Base-by-base conservation (phyloP, 2,797 vertebrate species). In the Xenopus petersii region DNA sequence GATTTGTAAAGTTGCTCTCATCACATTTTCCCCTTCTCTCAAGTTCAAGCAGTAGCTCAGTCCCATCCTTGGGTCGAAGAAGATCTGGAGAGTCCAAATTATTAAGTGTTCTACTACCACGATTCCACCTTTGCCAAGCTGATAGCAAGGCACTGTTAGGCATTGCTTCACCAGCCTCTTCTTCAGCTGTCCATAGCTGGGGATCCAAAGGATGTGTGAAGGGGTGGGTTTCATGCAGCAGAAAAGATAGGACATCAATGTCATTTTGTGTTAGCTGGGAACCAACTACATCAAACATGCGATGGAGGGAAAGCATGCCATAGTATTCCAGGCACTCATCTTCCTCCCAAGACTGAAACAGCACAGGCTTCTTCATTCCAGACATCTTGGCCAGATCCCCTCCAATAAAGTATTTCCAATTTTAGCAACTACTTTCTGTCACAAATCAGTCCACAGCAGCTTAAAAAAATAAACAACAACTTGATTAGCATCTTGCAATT, bases 301-400 rank as follows among this genome's bases (percentile, higher is more conserved):
- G 93, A 73, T 96, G 94, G 74, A 96, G 91, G 26, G 95, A 95
- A 77, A 94, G 82, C 94, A 95, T 93, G 78, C 93, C 93, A 74
- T 96, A 95, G 81, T 94, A 95, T 79, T 90, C 92, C 46, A 94
- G 83, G 81, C 93, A 95, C 66, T 94, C 93, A 0, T 93, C 94
- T 87, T 96, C 95, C 79, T 95, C 94, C 94, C 94, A 96, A 81
- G 85, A 80, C 55, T 90, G 84, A 7, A 87, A 87, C 68, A 89
- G 77, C 3, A 79, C 79, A 15, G 82, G 79, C 72, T 81, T 83
- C 75, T 82, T 80, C 9, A 80, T 73, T 12, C 84, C 67, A 33
- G 89, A 87, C 93, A 94, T 89, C 17, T 24, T 78, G 54, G 54
- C 1, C 36, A 42, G 36, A 42, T 42, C 8, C 5, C 5, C 36